A percentile compares a stretch with the other conserved stretches of the same genome.
Conservation (phyloP, 2,797 vertebrate genomes). For the Sebastes reedi region DNA sequence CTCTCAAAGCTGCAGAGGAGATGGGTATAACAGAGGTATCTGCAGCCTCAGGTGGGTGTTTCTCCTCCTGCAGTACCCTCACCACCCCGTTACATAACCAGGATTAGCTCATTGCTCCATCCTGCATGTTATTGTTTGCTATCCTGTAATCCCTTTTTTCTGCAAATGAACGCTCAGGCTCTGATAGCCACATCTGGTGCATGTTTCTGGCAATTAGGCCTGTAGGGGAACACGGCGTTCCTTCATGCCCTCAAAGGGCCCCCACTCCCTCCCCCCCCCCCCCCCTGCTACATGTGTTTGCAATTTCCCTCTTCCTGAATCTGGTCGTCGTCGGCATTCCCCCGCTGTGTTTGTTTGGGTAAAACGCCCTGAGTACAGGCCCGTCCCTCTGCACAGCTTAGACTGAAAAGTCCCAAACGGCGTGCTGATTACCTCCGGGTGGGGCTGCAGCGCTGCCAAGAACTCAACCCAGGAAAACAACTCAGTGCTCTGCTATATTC, state of each 20-base stretch:
- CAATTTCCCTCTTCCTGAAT: conserved; percentile 53
- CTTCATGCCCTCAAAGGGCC: background rate
- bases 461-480: conserved; percentile 18
- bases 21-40: background rate
- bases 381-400: conserved; percentile 14
- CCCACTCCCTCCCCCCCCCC: background rate
- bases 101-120: conserved; percentile 50
- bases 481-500: background rate
- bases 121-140: conserved; percentile 32
- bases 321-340: conserved; percentile 7
- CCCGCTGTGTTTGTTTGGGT: conserved; percentile 61
- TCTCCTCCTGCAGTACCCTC: conserved; percentile 10
- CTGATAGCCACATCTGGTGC: conserved; percentile 54
- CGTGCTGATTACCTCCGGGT: conserved; percentile 37
- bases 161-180: conserved; percentile 14
- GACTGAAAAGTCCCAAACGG: conserved; percentile 15
- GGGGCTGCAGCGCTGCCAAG: conserved; percentile 12
- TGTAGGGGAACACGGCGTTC: conserved; percentile 29
- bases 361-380: conserved; percentile 15
- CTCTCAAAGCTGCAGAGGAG: background rate
- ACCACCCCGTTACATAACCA: conserved; percentile 39
- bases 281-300: conserved; percentile 45
- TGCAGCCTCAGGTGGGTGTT: conserved; percentile 3
- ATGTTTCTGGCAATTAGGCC: conserved; percentile 46
- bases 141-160: conserved; percentile 22